Conservation (phyloP, 2,113 vertebrate species). For the Paramormyrops kingsleyae region DNA sequence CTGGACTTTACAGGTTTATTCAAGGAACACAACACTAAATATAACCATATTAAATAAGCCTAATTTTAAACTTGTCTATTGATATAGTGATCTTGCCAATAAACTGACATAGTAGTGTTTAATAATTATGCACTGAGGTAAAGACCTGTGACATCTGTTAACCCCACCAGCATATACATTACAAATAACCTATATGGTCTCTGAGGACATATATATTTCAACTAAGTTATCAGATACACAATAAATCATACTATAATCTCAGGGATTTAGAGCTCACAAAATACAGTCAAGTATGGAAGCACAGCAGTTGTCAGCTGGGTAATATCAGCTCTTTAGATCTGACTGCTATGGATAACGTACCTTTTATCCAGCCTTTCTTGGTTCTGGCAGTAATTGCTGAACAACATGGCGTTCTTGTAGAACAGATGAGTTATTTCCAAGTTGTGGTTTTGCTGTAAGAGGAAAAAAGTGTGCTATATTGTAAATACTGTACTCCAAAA, state of each 20-base stretch:
- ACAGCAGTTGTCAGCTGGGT: neutral
- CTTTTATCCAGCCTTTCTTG: constrained; percentile 44
- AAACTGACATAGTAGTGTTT: neutral
- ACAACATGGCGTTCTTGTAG: constrained; percentile 40
- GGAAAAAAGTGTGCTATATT: neutral
- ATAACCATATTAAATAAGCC: neutral
- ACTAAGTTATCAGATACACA: neutral
- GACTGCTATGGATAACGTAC: constrained; percentile 30
- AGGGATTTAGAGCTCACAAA: neutral
- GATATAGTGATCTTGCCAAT: neutral
- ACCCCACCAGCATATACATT: neutral
- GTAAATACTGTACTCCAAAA: neutral
- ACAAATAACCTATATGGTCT: neutral
- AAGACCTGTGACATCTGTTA: neutral
- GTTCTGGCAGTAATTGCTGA: constrained; percentile 27
- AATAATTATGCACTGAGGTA: neutral
- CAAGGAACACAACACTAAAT: neutral
- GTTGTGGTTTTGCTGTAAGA: constrained; percentile 39
- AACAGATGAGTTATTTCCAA: constrained; percentile 47
- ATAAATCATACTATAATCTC: neutral
- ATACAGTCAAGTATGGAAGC: neutral
- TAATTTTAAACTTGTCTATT: neutral
- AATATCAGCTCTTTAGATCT: neutral
- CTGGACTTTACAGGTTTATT: neutral
- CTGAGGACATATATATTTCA: neutral